Base-by-base conservation (phyloP, 2,888 invertebrate species). In the Metopia argyrocephala region DNA sequence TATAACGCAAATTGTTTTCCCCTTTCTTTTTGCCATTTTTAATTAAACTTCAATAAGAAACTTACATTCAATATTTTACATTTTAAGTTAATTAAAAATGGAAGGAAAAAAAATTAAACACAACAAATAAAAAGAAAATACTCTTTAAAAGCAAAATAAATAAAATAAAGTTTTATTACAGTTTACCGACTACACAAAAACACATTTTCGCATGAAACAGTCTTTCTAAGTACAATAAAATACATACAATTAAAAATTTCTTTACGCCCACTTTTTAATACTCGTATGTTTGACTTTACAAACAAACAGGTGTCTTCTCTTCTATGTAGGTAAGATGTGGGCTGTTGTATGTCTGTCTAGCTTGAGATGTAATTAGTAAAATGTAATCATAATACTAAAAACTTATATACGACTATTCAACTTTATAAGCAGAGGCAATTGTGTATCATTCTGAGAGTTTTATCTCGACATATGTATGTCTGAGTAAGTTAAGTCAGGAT, bases 331-430 rank as follows among this genome's bases (percentile, higher is more conserved):
- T 38, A 15, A 38, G 15, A 38, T 4, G 28, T 15, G 18, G 46
- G 4, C n/a, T 45, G 56, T 28, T 74, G 59, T 74, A n/a, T n/a
- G n/a, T n/a, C 20, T 62, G 23, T 62, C 45, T 62, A 28, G 54
- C 27, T 68, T 31, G 23, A 69, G 62, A 56, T 76, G 50, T 69
- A 76, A 76, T 76, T 76, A 76, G 69, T 69, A 38, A 69, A 69
- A 62, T 64, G 65, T 50, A 27, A 62, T 76, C 64, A 69, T 38
- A 38, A 38, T 12, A 15, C 38, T 12, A 38, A 54, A 62, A 76
- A n/a, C n/a, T n/a, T n/a, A n/a, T n/a, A n/a, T n/a, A n/a, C n/a
- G n/a, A n/a, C n/a, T 69, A 64, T 48, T 64, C 50, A 62, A 69
- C 56, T 56, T 54, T 62, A 27, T 57, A 48, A 27, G 46, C 46